A percentile compares a stretch with the other conserved stretches of the same genome.
Conservation (phyloP, 1,140 invertebrate species). For the Drosophila oshimai region DNA sequence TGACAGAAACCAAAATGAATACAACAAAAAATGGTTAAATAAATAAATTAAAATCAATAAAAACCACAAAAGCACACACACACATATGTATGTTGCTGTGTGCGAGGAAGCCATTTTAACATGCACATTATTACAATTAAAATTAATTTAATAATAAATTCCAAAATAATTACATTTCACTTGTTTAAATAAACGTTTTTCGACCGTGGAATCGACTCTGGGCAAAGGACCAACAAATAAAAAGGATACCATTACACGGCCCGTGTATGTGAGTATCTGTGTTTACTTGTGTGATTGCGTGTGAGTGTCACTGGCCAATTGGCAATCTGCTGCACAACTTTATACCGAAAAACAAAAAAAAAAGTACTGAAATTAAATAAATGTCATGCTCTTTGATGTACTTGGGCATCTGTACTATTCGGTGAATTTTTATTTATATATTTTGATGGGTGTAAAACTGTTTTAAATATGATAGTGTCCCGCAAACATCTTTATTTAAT, state of each 20-base stretch:
- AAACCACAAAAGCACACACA: slow-evolving; percentile 52
- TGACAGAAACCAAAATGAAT: slow-evolving; percentile 16
- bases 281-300: slow-evolving; percentile 4
- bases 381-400: background rate
- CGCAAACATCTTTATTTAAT: too few relatives aligned
- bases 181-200: slow-evolving; percentile 76
- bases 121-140: slow-evolving; percentile 81
- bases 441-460: too few relatives aligned
- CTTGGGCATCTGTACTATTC: background rate
- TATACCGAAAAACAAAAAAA: slow-evolving; percentile 14
- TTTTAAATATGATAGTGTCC: too few relatives aligned
- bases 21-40: slow-evolving; percentile 57
- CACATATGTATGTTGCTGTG: slow-evolving; percentile 1
- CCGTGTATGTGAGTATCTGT: background rate
- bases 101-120: slow-evolving; percentile 59
- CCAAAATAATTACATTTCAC: slow-evolving; percentile 81
- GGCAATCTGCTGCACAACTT: slow-evolving; percentile 52
- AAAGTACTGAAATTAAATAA: slow-evolving; percentile 35
- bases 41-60: slow-evolving; percentile 80
- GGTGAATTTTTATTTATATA: background rate
- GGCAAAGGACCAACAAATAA: slow-evolving; percentile 1
- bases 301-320: slow-evolving; percentile 23
- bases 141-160: slow-evolving; percentile 83
- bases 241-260: slow-evolving; percentile 33
- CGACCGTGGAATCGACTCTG: slow-evolving; percentile 20